Evolutionary conservation across 2,797 vertebrate genomes (phyloP).

Genomic region (Onychomys arenicola): DNA sequence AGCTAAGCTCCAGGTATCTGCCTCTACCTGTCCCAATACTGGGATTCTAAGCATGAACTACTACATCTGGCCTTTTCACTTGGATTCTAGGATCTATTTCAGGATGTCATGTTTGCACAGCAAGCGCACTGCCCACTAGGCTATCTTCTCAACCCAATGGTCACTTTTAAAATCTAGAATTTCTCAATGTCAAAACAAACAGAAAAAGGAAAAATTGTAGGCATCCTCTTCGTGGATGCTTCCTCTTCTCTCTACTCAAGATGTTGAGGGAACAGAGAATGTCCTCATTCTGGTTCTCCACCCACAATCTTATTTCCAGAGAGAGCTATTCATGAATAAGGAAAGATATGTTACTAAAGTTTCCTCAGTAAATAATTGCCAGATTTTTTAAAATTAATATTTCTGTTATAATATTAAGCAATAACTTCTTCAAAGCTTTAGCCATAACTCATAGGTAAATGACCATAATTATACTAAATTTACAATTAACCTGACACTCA

Average conservation of each 20-base stretch:
- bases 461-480: slow-evolving; percentile 51
- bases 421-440: slow-evolving; percentile 62
- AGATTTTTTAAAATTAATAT: slow-evolving; percentile 38
- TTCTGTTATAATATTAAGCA: slow-evolving; percentile 14
- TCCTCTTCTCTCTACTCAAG: neutral
- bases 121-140: neutral
- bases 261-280: neutral
- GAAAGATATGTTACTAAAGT: slow-evolving; percentile 30
- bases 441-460: slow-evolving; percentile 42
- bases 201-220: slow-evolving; percentile 31
- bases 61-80: neutral
- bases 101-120: neutral
- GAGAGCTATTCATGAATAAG: slow-evolving; percentile 36
- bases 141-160: neutral
- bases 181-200: slow-evolving; percentile 43
- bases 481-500: slow-evolving; percentile 42
- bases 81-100: neutral
- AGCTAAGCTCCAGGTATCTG: neutral
- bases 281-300: neutral
- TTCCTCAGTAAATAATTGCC: slow-evolving; percentile 44
- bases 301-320: neutral
- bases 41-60: neutral
- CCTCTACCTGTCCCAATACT: neutral
- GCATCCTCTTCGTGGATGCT: neutral
- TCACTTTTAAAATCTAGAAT: slow-evolving; percentile 44